phyloP scores from a whole-genome alignment of 2,888 invertebrate species.

The Crossocerus cetratus region DNA sequence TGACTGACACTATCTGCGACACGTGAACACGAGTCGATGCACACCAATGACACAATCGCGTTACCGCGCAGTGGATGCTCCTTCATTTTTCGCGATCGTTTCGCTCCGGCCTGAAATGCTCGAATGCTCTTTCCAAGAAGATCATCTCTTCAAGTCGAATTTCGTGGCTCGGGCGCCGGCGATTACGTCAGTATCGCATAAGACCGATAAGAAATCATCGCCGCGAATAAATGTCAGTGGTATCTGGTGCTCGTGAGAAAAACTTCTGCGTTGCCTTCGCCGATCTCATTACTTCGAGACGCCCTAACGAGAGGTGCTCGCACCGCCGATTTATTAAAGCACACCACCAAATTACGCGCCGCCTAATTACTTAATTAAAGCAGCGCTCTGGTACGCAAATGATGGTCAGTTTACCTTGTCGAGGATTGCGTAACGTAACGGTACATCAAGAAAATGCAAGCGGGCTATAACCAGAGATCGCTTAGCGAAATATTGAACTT shows the following conservation, averaged over 20 bases:
- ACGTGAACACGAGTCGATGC: not conserved
- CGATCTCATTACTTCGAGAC: not conserved
- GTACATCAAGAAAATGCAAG: conserved; percentile 35
- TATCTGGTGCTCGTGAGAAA: not conserved
- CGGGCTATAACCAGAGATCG: conserved; percentile 21
- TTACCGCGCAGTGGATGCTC: too few relatives aligned
- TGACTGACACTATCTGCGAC: not conserved
- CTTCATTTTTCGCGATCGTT: too few relatives aligned
- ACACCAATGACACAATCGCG: too few relatives aligned
- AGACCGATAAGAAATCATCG: not conserved
- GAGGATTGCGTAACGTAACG: conserved; percentile 49
- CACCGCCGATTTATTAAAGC: conserved; percentile 32
- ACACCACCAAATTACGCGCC: conserved; percentile 35
- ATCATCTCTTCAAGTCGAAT: too few relatives aligned
- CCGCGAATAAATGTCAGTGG: conserved; percentile 13
- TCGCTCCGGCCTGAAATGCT: too few relatives aligned
- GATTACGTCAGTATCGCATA: not conserved
- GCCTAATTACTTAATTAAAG: conserved; percentile 47
- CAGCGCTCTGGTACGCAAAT: conserved; percentile 26
- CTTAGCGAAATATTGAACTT: not conserved
- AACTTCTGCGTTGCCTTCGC: conserved; percentile 4
- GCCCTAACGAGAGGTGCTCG: too few relatives aligned
- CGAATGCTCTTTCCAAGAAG: too few relatives aligned
- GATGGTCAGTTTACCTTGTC: conserved; percentile 27
- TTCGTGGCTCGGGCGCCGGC: not conserved